A percentile compares a stretch with the other conserved stretches of the same genome.
Evolutionary conservation across 2,888 invertebrate species (phyloP).

Genomic region (Andricus quercusramuli): DNA sequence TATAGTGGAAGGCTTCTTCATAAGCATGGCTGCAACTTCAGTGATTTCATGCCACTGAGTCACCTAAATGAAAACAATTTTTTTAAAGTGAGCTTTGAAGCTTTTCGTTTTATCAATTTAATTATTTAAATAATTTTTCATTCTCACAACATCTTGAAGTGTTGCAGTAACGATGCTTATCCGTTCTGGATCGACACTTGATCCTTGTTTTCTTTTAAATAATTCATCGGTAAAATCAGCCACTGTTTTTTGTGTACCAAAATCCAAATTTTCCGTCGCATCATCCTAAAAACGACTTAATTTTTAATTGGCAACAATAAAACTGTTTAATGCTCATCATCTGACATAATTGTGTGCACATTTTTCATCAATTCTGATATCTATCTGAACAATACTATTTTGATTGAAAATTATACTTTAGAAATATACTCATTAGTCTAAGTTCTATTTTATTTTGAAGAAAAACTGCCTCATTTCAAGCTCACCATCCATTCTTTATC

Average conservation of each 20-base stretch:
- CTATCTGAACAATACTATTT: too few relatives aligned
- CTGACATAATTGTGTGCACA: too few relatives aligned
- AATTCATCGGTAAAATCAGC: conserved; percentile 45
- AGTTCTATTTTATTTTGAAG: too few relatives aligned
- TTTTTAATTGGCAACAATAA: background rate
- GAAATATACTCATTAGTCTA: too few relatives aligned
- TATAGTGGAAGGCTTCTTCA: conserved; percentile 67
- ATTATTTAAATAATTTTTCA: background rate
- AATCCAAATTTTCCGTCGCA: background rate
- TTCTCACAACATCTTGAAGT: conserved; percentile 70
- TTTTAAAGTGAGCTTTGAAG: background rate
- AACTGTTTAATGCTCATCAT: too few relatives aligned
- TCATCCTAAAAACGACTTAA: background rate
- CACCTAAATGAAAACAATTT: conserved; percentile 59
- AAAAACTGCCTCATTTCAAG: background rate
- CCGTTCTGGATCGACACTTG: conserved; percentile 61
- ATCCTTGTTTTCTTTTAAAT: conserved; percentile 42
- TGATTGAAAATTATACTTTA: too few relatives aligned
- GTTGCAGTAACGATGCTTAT: conserved; percentile 69
- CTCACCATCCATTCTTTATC: background rate
- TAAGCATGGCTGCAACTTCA: conserved; percentile 69
- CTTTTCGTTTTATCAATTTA: background rate
- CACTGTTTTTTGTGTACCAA: background rate
- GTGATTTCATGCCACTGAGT: conserved; percentile 74
- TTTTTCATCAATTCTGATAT: too few relatives aligned